Evolutionary conservation across 2,113 vertebrate species (phyloP).

Genomic region (Thryonomys swinderianus): DNA sequence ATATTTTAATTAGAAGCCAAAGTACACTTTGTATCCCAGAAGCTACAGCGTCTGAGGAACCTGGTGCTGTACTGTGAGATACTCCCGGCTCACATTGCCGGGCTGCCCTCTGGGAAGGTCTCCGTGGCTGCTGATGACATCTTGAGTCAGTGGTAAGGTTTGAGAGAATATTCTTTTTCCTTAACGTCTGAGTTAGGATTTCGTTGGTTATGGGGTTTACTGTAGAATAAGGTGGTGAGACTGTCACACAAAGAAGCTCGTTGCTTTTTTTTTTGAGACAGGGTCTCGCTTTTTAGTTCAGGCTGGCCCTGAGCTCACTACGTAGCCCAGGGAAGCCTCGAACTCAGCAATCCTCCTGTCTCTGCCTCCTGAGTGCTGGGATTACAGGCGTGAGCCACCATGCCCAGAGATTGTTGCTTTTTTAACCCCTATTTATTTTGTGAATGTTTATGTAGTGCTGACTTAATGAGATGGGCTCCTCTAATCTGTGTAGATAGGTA

Average conservation of each 20-base stretch:
- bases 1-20: constrained; percentile 53
- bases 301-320: too few relatives aligned
- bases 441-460: neutral
- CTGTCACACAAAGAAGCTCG: neutral
- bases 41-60: neutral
- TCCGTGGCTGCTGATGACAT: neutral
- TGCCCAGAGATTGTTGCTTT: too few relatives aligned
- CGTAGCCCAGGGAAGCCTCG: too few relatives aligned
- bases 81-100: neutral
- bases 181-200: constrained; percentile 14
- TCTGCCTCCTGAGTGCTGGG: too few relatives aligned
- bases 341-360: too few relatives aligned
- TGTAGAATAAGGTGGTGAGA: neutral
- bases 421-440: neutral
- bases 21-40: constrained; percentile 20
- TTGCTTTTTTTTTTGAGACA: too few relatives aligned
- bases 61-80: neutral
- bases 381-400: too few relatives aligned
- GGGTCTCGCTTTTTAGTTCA: too few relatives aligned
- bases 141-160: neutral
- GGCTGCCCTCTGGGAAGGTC: neutral
- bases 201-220: neutral
- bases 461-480: neutral
- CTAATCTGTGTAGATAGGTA: neutral
- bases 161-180: neutral